These are phyloP conservation scores for Strigops habroptila DNA, from an alignment of 2,113 vertebrate genomes.

Conservation along the genomic window DNA sequence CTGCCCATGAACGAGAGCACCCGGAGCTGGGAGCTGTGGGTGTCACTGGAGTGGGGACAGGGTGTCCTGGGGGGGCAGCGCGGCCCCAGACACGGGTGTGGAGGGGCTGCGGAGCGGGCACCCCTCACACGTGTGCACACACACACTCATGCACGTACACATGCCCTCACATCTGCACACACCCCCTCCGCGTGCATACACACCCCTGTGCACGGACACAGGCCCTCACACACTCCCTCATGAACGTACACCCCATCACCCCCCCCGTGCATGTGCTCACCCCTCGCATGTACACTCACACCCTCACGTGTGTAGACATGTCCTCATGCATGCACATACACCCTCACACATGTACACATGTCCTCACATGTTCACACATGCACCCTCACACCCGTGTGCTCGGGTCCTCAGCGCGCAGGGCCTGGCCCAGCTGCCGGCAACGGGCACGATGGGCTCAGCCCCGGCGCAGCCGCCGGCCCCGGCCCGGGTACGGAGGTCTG, in stretches of 20 bases:
- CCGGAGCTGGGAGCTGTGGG: fast-evolving
- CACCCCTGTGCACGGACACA: too few species aligned
- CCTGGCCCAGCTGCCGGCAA: too few species aligned
- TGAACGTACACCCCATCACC: not conserved
- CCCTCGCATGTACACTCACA: not conserved
- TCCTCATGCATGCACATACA: too few species aligned
- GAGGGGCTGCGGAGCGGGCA: fast-evolving
- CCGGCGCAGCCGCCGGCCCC: too few species aligned
- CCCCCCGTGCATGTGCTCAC: not conserved
- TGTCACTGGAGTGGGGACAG: fast-evolving
- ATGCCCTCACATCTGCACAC: fast-evolving
- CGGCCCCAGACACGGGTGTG: not conserved
- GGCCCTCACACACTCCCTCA: fast-evolving
- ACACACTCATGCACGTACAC: too few species aligned
- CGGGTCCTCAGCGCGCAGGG: too few species aligned
- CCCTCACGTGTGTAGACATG: too few species aligned
- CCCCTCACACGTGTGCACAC: fast-evolving
- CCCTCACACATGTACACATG: too few species aligned
- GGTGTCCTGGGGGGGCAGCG: too few species aligned
- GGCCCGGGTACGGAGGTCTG: too few species aligned
- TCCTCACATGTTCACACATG: not conserved
- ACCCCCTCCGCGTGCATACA: too few species aligned
- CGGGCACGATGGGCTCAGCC: not conserved
- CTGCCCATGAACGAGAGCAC: fast-evolving
- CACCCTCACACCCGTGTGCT: not conserved